phyloP scores from a whole-genome alignment of 1,140 invertebrate genomes.

The Lepidostoma basale region DNA sequence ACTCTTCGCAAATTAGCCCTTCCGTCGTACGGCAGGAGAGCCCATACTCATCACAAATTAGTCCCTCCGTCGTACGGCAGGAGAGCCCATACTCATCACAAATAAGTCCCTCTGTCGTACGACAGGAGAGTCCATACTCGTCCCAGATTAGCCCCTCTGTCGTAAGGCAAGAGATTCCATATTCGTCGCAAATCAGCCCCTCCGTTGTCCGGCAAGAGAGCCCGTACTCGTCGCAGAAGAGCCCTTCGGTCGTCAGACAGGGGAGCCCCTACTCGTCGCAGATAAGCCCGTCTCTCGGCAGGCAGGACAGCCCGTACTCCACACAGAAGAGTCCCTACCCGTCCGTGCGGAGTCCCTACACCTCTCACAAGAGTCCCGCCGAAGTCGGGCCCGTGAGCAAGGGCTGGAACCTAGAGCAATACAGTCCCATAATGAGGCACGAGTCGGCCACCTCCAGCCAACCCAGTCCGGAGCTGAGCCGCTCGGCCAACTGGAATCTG shows the following conservation, averaged over 20 bases:
- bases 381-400: slow-evolving; percentile 17
- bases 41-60: slow-evolving; percentile 51
- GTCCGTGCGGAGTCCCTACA: slow-evolving; percentile 57
- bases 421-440: slow-evolving; percentile 57
- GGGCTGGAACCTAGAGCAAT: slow-evolving; percentile 41
- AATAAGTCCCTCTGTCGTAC: slow-evolving; percentile 42
- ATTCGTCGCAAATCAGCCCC: slow-evolving; percentile 48
- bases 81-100: slow-evolving; percentile 58
- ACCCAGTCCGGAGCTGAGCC: slow-evolving; percentile 58
- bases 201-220: slow-evolving; percentile 50
- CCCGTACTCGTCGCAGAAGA: slow-evolving; percentile 51
- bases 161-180: slow-evolving; percentile 43
- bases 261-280: slow-evolving; percentile 47
- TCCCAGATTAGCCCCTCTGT: slow-evolving; percentile 49
- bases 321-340: slow-evolving; percentile 59
- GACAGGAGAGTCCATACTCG: slow-evolving; percentile 49
- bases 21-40: slow-evolving; percentile 50
- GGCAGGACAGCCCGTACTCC: slow-evolving; percentile 44
- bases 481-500: slow-evolving; percentile 56
- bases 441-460: slow-evolving; percentile 57
- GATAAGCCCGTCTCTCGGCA: slow-evolving; percentile 54
- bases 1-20: slow-evolving; percentile 53
- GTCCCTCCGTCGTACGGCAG: slow-evolving; percentile 58
- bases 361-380: slow-evolving; percentile 50
- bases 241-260: slow-evolving; percentile 53